Base-by-base conservation (phyloP, 2,797 vertebrate genomes). In the Eremophila alpestris region DNA sequence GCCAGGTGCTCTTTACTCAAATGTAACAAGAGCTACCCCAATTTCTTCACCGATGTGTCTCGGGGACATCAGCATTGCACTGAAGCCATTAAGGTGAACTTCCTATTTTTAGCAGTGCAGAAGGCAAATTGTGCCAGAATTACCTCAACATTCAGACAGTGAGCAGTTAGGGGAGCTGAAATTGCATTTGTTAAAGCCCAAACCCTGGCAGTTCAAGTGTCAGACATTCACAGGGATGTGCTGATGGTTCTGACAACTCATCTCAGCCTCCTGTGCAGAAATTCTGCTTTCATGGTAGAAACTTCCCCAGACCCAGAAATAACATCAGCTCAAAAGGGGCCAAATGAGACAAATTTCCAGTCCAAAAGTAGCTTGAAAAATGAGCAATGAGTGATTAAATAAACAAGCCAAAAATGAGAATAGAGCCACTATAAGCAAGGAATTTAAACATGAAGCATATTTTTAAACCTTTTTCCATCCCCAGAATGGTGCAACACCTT, bases 401-500 rank as follows among this genome's bases (percentile, higher is more conserved):
- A 96, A 96, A 95, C 16, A 6, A 94, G 93, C 40, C 23, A 77
- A 89, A 95, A 97, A 92, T 36, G 82, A 97, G 85, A 92, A 88
- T 60, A 75, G 43, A 91, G 83, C 82, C 94, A 87, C 89, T 52
- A 82, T 83, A 77, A 45, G 86, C 87, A 94, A 97, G 82, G 96
- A 98, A 98, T 97, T 96, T 94, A 98, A 98, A 95, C 96, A 97
- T 30, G 26, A 94, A 79, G 63, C 86, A 74, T 97, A 97, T 98
- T 98, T 98, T 98, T 97, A 98, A 97, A 96, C 70, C 41, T 97
- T 97, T 95, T 98, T 98, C 98, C 97, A 97, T 96, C 64, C 80
- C 65, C 36, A 80, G 64, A 90, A 85, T 32, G 88, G 95, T 96
- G 90, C 74, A 94, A 94, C 95, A 97, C 97, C 97, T 97, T 96